A percentile compares a stretch with the other conserved stretches of the same genome.
These are phyloP conservation scores for Tenebrio molitor DNA, from an alignment of 1,140 invertebrate species.

Conservation along the genomic window DNA sequence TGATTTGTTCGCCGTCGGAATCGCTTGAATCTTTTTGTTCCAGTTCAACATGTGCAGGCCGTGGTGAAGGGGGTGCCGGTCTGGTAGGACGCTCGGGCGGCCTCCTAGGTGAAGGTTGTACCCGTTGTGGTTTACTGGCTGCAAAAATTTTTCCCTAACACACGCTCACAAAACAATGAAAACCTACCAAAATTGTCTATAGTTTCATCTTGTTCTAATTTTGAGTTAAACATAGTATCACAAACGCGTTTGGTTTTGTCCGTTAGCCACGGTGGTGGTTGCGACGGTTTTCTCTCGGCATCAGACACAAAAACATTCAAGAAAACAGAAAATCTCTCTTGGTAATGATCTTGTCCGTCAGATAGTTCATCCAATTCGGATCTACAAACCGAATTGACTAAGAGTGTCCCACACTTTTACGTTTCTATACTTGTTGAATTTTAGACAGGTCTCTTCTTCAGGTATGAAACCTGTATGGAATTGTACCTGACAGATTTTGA, in stretches of 20 bases:
- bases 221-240: conserved; percentile 81
- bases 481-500: conserved; percentile 90
- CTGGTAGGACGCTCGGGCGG: conserved; percentile 51
- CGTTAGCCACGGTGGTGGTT: conserved; percentile 83
- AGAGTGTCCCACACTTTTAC: background rate
- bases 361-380: conserved; percentile 86
- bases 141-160: conserved; percentile 14
- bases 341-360: conserved; percentile 84
- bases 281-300: conserved; percentile 73
- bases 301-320: conserved; percentile 83
- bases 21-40: conserved; percentile 57
- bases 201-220: conserved; percentile 86
- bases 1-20: conserved; percentile 54
- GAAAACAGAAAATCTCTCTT: conserved; percentile 79
- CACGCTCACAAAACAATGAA: too few relatives aligned
- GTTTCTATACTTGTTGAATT: conserved; percentile 76
- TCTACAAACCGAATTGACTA: conserved; percentile 67
- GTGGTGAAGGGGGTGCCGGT: conserved; percentile 63
- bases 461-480: conserved; percentile 91
- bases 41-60: conserved; percentile 54
- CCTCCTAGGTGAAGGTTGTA: conserved; percentile 47
- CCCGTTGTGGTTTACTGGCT: conserved; percentile 58
- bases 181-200: conserved; percentile 84
- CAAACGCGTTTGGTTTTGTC: conserved; percentile 72
- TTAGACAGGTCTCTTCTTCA: conserved; percentile 79